phyloP scores from a whole-genome alignment of 2,888 invertebrate genomes.

The Aphidius colemani region DNA sequence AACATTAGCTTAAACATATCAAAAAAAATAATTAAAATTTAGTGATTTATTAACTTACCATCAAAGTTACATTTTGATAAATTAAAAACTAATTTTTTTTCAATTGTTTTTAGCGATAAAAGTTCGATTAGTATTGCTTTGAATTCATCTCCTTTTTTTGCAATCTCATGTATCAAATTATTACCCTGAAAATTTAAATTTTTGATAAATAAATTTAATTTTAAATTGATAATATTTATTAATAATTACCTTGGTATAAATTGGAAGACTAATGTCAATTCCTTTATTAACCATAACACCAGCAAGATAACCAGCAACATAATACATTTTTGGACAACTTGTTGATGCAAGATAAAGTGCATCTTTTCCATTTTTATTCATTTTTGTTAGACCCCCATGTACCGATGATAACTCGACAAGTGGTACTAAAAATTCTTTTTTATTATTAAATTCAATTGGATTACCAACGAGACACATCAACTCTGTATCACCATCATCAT shows the following conservation, averaged over 20 bases:
- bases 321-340: constrained; percentile 46
- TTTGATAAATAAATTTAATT: not conserved
- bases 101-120: constrained; percentile 41
- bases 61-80: constrained; percentile 48
- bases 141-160: constrained; percentile 47
- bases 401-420: constrained; percentile 46
- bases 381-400: constrained; percentile 39
- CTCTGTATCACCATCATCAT: constrained; percentile 51
- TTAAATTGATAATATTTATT: not conserved
- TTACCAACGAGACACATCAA: constrained; percentile 51
- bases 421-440: constrained; percentile 46
- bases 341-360: constrained; percentile 52
- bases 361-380: constrained; percentile 46
- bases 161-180: constrained; percentile 48
- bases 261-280: constrained; percentile 44
- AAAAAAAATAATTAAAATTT: not conserved
- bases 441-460: constrained; percentile 41
- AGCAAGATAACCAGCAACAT: constrained; percentile 49
- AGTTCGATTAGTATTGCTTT: constrained; percentile 44
- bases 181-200: constrained; percentile 41
- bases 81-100: constrained; percentile 48
- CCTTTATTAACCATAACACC: constrained; percentile 46
- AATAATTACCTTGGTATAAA: constrained; percentile 41
- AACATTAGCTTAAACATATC: not conserved
- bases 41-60: constrained; percentile 39